Base-by-base conservation (phyloP, 2,113 vertebrate species). In the Xerus inauris region DNA sequence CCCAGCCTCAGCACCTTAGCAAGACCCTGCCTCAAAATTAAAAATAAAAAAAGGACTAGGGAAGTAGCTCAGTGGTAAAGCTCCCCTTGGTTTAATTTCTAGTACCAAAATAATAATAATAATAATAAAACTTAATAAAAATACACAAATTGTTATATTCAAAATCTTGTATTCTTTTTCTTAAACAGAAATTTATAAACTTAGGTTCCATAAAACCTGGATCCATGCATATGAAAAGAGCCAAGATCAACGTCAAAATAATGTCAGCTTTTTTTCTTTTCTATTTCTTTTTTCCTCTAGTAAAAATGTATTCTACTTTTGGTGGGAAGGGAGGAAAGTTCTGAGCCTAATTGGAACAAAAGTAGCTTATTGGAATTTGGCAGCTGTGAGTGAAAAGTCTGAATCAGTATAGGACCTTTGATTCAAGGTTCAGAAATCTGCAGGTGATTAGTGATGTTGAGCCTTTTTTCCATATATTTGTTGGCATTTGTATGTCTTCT, bases 91-190 rank as follows among this genome's bases (percentile, higher is more conserved):
- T 51, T 51, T 14, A 51, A 51, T 51, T 14, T 14, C 49, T 14
- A 14, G 13, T 51, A 2, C 49, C 49, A 51, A 51, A 51, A 51
- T 51, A 65, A 32, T 30, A 32, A 62, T 62, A 57, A 57, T 57
- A 57, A 57, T 62, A 28, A 62, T 62, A 26, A 57, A 59, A 54
- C 20, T 59, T 57, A 57, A 57, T 57, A 57, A 57, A 54, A 57
- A 62, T 62, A 62, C 8, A 62, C 26, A 62, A 62, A 62, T 62
- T 11, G 47, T 82, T 49, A n/a, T n/a, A n/a, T n/a, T 76, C 24
- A 87, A 82, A 97, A 92, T 77, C 42, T 87, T 72, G 38, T 24
- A 32, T 65, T 92, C 10, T 67, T 76, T 82, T 93, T 92, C 87
- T 91, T 83, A 49, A 75, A 57, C 9, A 71, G 49, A 67, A 32